Conservation (phyloP, 2,113 vertebrate genomes). For the Thermophis baileyi region DNA sequence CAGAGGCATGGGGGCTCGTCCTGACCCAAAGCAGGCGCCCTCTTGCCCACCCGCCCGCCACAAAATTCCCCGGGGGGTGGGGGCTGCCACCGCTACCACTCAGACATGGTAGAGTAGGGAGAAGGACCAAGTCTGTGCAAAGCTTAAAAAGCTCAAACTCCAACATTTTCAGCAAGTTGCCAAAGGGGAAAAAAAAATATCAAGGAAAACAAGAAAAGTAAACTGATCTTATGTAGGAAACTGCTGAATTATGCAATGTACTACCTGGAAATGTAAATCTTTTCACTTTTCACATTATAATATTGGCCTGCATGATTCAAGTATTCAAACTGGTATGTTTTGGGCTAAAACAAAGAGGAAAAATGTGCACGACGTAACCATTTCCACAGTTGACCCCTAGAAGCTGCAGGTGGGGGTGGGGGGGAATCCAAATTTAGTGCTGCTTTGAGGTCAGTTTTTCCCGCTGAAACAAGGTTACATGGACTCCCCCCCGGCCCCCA, state of each 20-base stretch:
- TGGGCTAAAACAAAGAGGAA: conserved; percentile 96
- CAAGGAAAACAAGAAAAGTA: conserved; percentile 83
- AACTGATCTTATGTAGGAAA: conserved; percentile 84
- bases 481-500: conserved; percentile 90
- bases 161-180: conserved; percentile 87
- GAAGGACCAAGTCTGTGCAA: conserved; percentile 92
- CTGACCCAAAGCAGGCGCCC: conserved; percentile 71
- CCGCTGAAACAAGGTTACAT: conserved; percentile 82
- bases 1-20: conserved; percentile 92
- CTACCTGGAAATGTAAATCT: conserved; percentile 98
- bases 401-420: conserved; percentile 74
- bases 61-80: conserved; percentile 94
- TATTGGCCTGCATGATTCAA: conserved; percentile 99
- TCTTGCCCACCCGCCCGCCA: conserved; percentile 82
- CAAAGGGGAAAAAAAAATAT: conserved; percentile 78
- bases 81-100: conserved; percentile 67
- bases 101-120: conserved; percentile 80
- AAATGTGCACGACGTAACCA: conserved; percentile 96
- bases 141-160: conserved; percentile 92
- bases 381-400: conserved; percentile 91
- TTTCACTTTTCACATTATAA: conserved; percentile 98
- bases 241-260: conserved; percentile 79
- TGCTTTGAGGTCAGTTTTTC: conserved; percentile 86
- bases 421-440: conserved; percentile 88
- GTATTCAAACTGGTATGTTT: conserved; percentile 99